Evolutionary conservation across 2,797 vertebrate species (phyloP).

Genomic region (Lateolabrax maculatus): DNA sequence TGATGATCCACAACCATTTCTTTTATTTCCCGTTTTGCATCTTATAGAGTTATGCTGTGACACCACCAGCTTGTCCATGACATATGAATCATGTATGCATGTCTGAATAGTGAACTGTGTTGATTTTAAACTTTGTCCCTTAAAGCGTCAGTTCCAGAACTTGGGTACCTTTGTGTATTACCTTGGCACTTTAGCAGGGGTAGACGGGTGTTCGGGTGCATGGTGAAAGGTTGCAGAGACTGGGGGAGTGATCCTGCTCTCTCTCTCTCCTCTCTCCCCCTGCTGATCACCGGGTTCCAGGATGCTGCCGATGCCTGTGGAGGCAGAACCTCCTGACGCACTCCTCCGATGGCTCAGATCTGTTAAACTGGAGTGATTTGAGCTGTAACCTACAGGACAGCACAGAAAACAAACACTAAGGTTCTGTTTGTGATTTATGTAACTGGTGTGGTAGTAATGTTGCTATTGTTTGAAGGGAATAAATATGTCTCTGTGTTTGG

Average conservation of each 20-base stretch:
- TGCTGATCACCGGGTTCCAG: slow-evolving; percentile 88
- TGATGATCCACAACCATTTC: not conserved
- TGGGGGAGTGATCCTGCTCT: slow-evolving; percentile 69
- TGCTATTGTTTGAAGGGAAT: not conserved
- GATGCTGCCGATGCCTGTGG: slow-evolving; percentile 93
- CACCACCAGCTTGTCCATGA: not conserved
- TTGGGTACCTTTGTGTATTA: slow-evolving; percentile 61
- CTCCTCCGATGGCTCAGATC: slow-evolving; percentile 93
- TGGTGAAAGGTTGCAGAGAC: slow-evolving; percentile 33
- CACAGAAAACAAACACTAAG: not conserved
- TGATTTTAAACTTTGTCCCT: not conserved
- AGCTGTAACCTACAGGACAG: slow-evolving; percentile 89
- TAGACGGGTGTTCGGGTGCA: slow-evolving; percentile 63
- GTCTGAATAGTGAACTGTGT: not conserved
- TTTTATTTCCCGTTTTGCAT: not conserved
- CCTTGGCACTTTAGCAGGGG: slow-evolving; percentile 84
- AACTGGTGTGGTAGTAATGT: not conserved
- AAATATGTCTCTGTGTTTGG: slow-evolving; percentile 3
- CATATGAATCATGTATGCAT: not conserved
- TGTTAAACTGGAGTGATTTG: slow-evolving; percentile 92
- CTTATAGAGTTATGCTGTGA: not conserved
- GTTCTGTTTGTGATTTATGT: not conserved
- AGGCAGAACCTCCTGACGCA: slow-evolving; percentile 89
- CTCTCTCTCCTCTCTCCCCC: slow-evolving; percentile 60
- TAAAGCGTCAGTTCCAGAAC: not conserved